phyloP scores from a whole-genome alignment of 2,797 vertebrate species.

The Etheostoma perlongum region DNA sequence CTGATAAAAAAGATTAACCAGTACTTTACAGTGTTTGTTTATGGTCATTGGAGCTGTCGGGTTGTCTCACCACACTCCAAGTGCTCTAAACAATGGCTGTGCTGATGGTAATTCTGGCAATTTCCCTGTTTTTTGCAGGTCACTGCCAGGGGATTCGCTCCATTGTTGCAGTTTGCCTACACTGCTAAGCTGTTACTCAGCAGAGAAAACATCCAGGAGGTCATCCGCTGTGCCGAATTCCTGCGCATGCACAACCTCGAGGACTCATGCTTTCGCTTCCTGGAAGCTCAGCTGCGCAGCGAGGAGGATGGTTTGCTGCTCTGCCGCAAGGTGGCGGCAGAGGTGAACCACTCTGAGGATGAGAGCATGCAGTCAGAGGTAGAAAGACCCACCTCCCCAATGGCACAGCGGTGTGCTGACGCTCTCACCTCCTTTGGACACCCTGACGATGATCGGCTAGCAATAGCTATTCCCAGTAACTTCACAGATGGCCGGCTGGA shows the following conservation, averaged over 20 bases:
- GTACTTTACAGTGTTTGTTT: constrained; percentile 83
- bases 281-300: constrained; percentile 96
- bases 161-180: constrained; percentile 99
- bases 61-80: constrained; percentile 83
- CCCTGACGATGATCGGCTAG: constrained; percentile 85
- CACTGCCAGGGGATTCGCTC: constrained; percentile 98
- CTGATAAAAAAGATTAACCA: constrained; percentile 79
- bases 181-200: constrained; percentile 99
- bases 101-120: constrained; percentile 88
- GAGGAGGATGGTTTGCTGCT: constrained; percentile 92
- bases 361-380: constrained; percentile 92
- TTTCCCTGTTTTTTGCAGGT: constrained; percentile 93
- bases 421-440: constrained; percentile 84
- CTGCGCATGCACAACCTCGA: constrained; percentile 99
- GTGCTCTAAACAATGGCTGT: constrained; percentile 81
- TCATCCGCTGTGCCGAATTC: constrained; percentile 98
- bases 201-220: constrained; percentile 99
- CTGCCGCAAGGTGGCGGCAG: constrained; percentile 89
- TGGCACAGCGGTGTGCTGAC: constrained; percentile 83
- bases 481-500: constrained; percentile 88
- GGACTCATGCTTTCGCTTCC: constrained; percentile 99
- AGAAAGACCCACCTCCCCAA: constrained; percentile 86
- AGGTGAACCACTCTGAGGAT: constrained; percentile 89
- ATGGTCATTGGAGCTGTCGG: constrained; percentile 81
- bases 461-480: constrained; percentile 84